phyloP scores from a whole-genome alignment of 2,113 vertebrate genomes.

The Hippocampus comes region DNA sequence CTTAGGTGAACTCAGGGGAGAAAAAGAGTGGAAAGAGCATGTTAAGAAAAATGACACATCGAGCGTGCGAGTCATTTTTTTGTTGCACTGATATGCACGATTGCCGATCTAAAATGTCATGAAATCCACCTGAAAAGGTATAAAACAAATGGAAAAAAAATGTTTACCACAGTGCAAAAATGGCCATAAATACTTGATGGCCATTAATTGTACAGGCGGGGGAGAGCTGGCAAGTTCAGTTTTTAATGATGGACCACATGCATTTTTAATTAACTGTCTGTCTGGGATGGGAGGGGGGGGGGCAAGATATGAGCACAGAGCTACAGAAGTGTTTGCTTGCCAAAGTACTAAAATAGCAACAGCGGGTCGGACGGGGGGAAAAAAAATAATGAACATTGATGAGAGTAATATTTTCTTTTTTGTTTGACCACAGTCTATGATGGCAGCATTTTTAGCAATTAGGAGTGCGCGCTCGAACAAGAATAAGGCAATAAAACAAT shows the following conservation, averaged over 20 bases:
- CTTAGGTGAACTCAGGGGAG: conserved; percentile 3
- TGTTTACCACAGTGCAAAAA: conserved; percentile 8
- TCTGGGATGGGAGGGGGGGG: neutral
- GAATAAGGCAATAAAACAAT: no score
- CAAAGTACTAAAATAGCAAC: neutral
- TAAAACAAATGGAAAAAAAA: conserved; percentile 12
- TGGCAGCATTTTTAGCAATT: no score
- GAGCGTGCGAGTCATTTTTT: conserved; percentile 12
- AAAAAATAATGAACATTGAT: no score
- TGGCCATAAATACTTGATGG: conserved; percentile 17
- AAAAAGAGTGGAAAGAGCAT: conserved; percentile 10
- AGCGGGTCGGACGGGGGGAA: no score
- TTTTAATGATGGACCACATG: conserved; percentile 30
- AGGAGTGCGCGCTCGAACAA: no score
- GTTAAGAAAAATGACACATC: conserved; percentile 14
- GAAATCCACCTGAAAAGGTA: conserved; percentile 27
- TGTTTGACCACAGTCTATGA: no score
- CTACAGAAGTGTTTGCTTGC: conserved; percentile 7
- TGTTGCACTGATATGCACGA: conserved; percentile 6
- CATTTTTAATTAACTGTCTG: conserved; percentile 39
- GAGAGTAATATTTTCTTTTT: no score
- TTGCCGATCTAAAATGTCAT: conserved; percentile 32
- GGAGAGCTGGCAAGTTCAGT: conserved; percentile 7
- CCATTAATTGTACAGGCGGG: conserved; percentile 27
- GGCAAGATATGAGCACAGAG: conserved; percentile 3